These are phyloP conservation scores for Hydractinia symbiolongicarpus DNA, from an alignment of 30 jellyfish, hydroid and myxozoan genomes.

Conservation along the genomic window DNA sequence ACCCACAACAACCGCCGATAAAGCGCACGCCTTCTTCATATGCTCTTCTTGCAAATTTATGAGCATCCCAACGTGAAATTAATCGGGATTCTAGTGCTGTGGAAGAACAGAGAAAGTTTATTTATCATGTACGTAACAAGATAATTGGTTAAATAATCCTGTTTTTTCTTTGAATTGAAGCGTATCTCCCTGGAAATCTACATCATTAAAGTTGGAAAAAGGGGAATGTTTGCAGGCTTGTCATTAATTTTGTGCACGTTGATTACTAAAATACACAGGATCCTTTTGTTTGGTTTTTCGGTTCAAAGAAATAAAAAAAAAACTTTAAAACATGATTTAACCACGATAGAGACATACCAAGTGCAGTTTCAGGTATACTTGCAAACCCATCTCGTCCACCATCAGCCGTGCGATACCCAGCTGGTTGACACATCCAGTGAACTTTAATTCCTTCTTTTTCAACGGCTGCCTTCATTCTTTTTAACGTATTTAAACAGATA, in stretches of 20 bases:
- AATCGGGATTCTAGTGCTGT: not conserved
- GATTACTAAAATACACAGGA: no score
- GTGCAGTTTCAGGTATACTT: conserved; percentile 55
- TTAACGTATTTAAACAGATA: conserved; percentile 28
- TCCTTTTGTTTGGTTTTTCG: no score
- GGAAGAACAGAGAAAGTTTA: not conserved
- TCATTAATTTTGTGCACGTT: no score
- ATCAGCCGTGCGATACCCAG: conserved; percentile 58
- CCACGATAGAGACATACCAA: conserved; percentile 12
- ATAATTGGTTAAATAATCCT: no score
- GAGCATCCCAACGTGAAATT: conserved; percentile 36
- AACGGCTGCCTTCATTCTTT: conserved; percentile 40
- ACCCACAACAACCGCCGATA: conserved; percentile 43
- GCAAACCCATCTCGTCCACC: conserved; percentile 49
- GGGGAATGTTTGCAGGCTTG: no score
- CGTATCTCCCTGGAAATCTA: no score
- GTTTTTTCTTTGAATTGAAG: no score
- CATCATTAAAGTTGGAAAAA: no score
- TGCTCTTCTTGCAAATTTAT: conserved; percentile 38
- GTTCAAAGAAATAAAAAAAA: no score
- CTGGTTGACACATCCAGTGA: conserved; percentile 57
- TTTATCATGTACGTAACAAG: not conserved
- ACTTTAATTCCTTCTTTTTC: conserved; percentile 48
- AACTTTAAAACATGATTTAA: not conserved
- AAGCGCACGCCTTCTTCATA: conserved; percentile 37